These are phyloP conservation scores for Nomada flava DNA, from an alignment of 2,888 invertebrate genomes.

Conservation along the genomic window DNA sequence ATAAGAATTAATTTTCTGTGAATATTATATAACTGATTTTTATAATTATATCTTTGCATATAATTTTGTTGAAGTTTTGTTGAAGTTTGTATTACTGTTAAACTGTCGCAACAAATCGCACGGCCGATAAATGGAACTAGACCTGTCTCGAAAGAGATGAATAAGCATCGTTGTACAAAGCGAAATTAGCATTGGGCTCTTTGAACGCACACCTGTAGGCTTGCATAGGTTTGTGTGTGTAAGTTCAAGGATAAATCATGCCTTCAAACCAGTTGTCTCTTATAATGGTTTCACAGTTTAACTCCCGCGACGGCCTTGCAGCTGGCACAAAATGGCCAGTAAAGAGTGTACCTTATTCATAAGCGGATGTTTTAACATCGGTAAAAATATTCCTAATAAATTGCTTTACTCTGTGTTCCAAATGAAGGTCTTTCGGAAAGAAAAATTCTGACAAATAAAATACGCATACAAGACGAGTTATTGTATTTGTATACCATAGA, in stretches of 20 bases:
- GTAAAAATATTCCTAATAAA: constrained; percentile 35
- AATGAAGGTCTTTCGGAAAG: neutral
- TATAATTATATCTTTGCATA: neutral
- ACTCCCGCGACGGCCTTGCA: constrained; percentile 63
- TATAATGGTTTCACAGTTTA: constrained; percentile 65
- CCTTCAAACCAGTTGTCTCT: constrained; percentile 64
- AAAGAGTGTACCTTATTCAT: constrained; percentile 62
- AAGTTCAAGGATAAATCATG: constrained; percentile 69
- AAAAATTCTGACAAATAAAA: neutral
- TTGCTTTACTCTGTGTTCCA: neutral
- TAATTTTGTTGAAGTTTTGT: neutral
- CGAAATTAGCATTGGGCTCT: constrained; percentile 51
- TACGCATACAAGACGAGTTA: neutral
- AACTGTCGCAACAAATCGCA: constrained; percentile 56
- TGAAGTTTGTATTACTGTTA: constrained; percentile 68
- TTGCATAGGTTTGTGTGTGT: constrained; percentile 22
- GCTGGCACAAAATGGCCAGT: constrained; percentile 67
- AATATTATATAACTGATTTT: neutral
- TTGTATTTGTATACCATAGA: too few species aligned
- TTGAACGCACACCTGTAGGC: constrained; percentile 24
- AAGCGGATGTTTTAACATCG: constrained; percentile 47
- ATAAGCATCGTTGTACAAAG: constrained; percentile 53
- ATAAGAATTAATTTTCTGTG: neutral
- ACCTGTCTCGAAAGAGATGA: constrained; percentile 45
- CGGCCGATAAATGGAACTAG: constrained; percentile 40